Percentiles rank a stretch among this genome's conserved stretches.
Evolutionary conservation across 2,797 vertebrate species (phyloP).

Genomic region (Parauchenoglanis punctatus): DNA sequence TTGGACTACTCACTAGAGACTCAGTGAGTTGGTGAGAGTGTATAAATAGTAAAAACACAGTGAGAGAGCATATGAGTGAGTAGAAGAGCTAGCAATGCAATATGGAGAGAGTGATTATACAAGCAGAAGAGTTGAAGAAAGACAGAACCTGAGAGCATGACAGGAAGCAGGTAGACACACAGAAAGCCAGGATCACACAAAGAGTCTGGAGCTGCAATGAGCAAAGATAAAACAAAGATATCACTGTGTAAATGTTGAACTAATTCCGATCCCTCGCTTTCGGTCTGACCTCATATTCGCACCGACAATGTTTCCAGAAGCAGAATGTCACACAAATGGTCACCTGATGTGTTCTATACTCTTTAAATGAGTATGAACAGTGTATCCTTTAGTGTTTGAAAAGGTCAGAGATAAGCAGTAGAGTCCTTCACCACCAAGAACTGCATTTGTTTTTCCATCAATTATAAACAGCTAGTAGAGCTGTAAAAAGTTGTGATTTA

Average conservation of each 20-base stretch:
- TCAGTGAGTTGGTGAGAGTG: neutral
- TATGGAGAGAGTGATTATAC: neutral
- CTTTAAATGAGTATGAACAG: constrained; percentile 1
- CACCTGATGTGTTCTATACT: neutral
- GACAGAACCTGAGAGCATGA: neutral
- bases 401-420: constrained; percentile 4
- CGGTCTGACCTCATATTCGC: constrained; percentile 8
- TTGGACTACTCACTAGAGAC: constrained; percentile 3
- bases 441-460: neutral
- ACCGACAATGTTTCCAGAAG: neutral
- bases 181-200: constrained; percentile 21
- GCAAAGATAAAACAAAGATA: constrained; percentile 6
- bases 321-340: constrained; percentile 1
- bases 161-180: neutral
- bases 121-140: neutral
- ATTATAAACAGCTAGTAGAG: neutral
- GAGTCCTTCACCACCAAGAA: neutral
- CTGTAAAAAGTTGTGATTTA: neutral
- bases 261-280: neutral
- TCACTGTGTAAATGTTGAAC: constrained; percentile 41
- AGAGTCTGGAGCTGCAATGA: constrained; percentile 14
- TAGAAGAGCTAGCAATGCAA: neutral
- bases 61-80: constrained; percentile 9
- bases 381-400: neutral
- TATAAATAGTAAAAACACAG: constrained; percentile 26